Conservation (phyloP, 2,113 vertebrate genomes). For the Aldabrachelys gigantea region DNA sequence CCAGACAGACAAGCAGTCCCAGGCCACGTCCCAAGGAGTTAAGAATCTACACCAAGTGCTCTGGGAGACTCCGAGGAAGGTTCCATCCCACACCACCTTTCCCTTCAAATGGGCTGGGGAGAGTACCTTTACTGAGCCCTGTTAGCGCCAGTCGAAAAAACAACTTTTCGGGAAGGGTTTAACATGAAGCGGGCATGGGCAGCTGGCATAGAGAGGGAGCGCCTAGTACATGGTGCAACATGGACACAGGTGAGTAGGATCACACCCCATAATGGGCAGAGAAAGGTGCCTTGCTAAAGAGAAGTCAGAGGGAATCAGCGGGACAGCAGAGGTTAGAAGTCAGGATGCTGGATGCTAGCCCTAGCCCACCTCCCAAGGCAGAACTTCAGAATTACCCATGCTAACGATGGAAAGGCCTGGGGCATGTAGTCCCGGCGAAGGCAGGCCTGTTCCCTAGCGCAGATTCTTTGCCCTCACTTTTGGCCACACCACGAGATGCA, state of each 20-base stretch:
- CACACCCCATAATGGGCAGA: background rate
- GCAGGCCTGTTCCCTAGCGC: background rate
- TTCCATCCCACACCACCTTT: slow-evolving; percentile 10
- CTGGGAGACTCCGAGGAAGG: background rate
- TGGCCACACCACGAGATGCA: no score
- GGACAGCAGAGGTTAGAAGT: background rate
- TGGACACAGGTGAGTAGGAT: background rate
- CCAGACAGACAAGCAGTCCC: background rate
- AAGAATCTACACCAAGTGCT: background rate
- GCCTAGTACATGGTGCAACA: background rate
- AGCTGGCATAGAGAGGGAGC: background rate
- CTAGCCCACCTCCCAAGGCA: background rate
- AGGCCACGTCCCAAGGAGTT: background rate
- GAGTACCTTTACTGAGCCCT: background rate
- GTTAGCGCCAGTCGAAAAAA: background rate
- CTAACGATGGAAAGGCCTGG: no score
- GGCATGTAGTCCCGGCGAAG: background rate
- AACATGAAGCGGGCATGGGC: background rate
- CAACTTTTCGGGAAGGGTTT: background rate
- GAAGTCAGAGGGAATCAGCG: background rate
- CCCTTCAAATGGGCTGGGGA: background rate
- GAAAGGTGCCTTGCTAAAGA: background rate
- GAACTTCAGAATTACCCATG: background rate
- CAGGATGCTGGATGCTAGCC: background rate
- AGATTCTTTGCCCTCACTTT: background rate